Evolutionary conservation across 2,113 vertebrate genomes (phyloP), one percentile per base, ranked within the genome.

Genomic region (Pagrus major): DNA sequence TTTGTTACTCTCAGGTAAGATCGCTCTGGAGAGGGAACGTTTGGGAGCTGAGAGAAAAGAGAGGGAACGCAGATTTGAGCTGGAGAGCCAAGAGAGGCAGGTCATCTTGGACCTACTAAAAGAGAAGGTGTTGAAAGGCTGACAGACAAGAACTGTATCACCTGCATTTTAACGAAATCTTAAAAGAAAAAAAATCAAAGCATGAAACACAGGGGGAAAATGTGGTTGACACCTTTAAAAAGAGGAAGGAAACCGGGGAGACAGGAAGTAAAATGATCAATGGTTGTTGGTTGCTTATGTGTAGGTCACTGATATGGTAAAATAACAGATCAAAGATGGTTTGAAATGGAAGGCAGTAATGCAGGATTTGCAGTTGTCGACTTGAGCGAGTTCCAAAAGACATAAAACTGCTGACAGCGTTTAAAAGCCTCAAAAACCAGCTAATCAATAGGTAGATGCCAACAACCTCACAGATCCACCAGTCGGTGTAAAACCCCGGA

Each of bases 71-170:
- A 89, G 94, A 27, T 96, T 95, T 69, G 94, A 95, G 78, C 89
- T 95, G 61, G 95, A 96, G 91, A 95, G 95, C 67, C 94, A 95
- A 76, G 95, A 96, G 89, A 92, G 95, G 70, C 94, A 95, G 89
- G 95, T 95, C 78, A 95, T 96, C 78, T 73, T 95, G 70, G 93
- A 95, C 66, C 90, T 96, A 80, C 78, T 96, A 9, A 95, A 95
- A 78, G 93, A 95, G 68, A 96, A 94, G 78, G 94, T 96, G 72
- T 88, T 96, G 39, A 95, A 94, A 75, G 83, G 88, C 35, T 94
- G 89, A 93, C 71, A 37, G 25, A 21, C 16, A 44, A 60, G 58
- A 64, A 35, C 25, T 44, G 20, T 5, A 35, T 42, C 63, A 60
- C 20, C 31, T 76, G 65, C 35, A 47, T 56, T 49, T 73, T 3